Evolutionary conservation across 2,888 invertebrate species (phyloP), one percentile per base, ranked within the genome.

Genomic region (Protonemura montana): DNA sequence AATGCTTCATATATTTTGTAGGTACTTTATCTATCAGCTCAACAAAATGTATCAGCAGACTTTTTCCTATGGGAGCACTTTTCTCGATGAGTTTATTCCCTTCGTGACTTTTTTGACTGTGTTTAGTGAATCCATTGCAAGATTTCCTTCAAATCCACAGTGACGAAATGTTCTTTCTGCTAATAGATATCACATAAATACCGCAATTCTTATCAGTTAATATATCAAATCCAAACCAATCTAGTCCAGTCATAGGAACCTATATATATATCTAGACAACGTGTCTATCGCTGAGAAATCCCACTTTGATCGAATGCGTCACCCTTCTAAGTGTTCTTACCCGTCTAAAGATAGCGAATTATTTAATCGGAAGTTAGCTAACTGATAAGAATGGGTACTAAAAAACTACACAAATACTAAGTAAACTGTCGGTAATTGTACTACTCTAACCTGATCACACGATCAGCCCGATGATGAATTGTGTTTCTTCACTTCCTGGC

Each of bases 401-500:
- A 35, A 35, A 35, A 35, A 35, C 5, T 59, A 59, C 59, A 59
- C 59, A 10, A 59, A 1, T 21, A 16, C 10, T 35, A 35, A 59
- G 59, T 59, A 16, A 2, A 59, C 59, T 59, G 1, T 59, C 16
- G 16, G 59, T 59, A 59, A 35, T 35, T 59, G 59, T 59, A 59
- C 59, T 21, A 21, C 13, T 7, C 1, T 21, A 59, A 2, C 59
- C 21, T 21, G 13, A 59, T 59, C 59, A 59, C 13, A 10, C 59
- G 59, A 59, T 59, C n/a, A n/a, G n/a, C 1, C 59, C 21, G 6
- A 13, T 59, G 59, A 59, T 59, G 59, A 3, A 7, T 2, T 21
- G 59, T 59, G 59, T 59, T 59, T 59, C 59, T 21, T 59, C 59
- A 59, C 59, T 59, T 59, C 59, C 59, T 59, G 59, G 59, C 59